These are phyloP conservation scores for Heptranchias perlo DNA, from an alignment of 2,113 vertebrate species.

Conservation along the genomic window DNA sequence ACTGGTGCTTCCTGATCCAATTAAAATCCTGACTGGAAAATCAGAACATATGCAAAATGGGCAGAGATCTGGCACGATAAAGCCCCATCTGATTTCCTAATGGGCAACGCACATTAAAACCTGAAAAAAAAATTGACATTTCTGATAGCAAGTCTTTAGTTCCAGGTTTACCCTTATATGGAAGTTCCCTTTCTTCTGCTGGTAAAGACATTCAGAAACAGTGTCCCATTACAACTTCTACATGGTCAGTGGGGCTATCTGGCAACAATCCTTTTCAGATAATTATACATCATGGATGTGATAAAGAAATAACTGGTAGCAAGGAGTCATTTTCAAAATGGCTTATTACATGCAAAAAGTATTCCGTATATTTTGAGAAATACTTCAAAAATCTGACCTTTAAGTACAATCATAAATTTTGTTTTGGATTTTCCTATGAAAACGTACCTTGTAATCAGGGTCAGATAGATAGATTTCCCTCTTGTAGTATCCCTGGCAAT, in stretches of 20 bases:
- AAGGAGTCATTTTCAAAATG: background rate
- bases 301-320: background rate
- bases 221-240: background rate
- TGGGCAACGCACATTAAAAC: background rate
- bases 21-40: background rate
- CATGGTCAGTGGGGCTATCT: background rate
- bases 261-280: background rate
- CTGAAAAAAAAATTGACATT: background rate
- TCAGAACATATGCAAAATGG: background rate
- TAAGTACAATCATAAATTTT: background rate
- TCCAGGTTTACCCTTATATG: background rate
- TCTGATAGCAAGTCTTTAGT: background rate
- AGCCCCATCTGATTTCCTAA: background rate
- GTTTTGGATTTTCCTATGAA: background rate
- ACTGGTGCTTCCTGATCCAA: background rate
- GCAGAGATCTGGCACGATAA: background rate
- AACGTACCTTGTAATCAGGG: constrained; percentile 10
- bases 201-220: background rate
- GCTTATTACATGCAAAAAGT: background rate
- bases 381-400: background rate
- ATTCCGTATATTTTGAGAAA: background rate
- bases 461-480: constrained; percentile 31
- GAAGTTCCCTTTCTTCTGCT: background rate
- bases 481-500: constrained; percentile 18
- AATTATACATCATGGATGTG: no score